Evolutionary conservation across 2,797 vertebrate species (phyloP), one percentile per base, ranked within the genome.

Genomic region (Huso huso): DNA sequence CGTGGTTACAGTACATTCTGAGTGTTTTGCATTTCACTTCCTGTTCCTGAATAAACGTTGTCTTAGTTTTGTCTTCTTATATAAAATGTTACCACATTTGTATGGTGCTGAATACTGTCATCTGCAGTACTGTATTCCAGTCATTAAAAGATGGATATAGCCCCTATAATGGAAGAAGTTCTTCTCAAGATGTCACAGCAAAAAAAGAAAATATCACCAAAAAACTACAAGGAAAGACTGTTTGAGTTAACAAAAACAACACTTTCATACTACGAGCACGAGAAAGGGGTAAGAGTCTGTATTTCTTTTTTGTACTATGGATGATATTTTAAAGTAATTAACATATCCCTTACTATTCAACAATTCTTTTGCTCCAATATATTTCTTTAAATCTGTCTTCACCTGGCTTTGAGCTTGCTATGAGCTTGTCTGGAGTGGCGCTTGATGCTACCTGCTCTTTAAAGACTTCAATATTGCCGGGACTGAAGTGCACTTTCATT

Each of bases 151-250:
- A 82, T 78, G 78, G 79, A 83, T 8, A 72, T 72, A 48, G 75
- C 76, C 71, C 66, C 75, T 57, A 80, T 83, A 77, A 77, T 85
- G 69, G 78, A 86, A 75, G 77, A 84, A 71, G 48, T 84, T 48
- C 75, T 87, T 73, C 70, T 85, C 66, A 88, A 89, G 75, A 82
- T 77, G 71, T 86, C 84, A 61, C 83, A 87, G 63, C 78, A 86
- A 70, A 88, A 87, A 76, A 83, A 82, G 77, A 87, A 81, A 74
- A 80, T 82, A 63, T 86, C 84, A 49, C 76, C 73, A 58, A 71
- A 66, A 67, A 84, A 84, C 75, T 87, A 84, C 75, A 88, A 84
- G 72, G 78, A 80, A 59, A 70, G 71, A 0, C 72, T 82, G 62
- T 83, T 88, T 75, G 73, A 83, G 73, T 78, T 87, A 66, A 84